phyloP scores from a whole-genome alignment of 2,113 vertebrate species.

The Tylochromis polylepis region DNA sequence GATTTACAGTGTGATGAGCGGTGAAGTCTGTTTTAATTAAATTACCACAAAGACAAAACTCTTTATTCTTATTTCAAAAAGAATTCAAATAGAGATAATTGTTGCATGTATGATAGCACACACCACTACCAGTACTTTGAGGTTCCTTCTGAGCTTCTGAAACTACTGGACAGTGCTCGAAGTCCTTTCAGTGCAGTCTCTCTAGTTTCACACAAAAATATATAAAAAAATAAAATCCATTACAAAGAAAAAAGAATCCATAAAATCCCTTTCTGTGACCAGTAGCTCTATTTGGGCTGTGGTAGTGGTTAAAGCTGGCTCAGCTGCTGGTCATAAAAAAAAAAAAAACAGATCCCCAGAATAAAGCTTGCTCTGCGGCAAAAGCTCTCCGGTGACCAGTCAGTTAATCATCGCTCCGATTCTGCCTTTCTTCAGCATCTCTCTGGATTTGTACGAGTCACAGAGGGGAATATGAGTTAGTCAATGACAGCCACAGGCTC shows the following conservation, averaged over 20 bases:
- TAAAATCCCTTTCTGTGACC: not conserved
- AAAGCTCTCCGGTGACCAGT: not conserved
- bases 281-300: not conserved
- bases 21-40: not conserved
- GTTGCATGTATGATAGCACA: not conserved
- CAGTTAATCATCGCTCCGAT: not conserved
- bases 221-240: not conserved
- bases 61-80: not conserved
- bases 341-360: not conserved
- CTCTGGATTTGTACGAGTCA: not conserved
- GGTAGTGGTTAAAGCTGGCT: conserved; percentile 8
- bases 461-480: rapidly evolving
- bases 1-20: not conserved
- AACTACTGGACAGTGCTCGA: not conserved
- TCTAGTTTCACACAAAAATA: not conserved
- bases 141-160: not conserved
- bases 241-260: not conserved
- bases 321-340: conserved; percentile 7
- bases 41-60: not conserved
- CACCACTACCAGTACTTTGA: not conserved
- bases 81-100: not conserved
- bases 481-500: conserved; percentile 95
- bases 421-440: not conserved
- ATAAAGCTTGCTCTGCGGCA: conserved; percentile 15
- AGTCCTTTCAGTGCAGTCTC: not conserved